These are phyloP conservation scores for Drosophila kepulauana DNA, from an alignment of 1,140 invertebrate species.

Conservation along the genomic window DNA sequence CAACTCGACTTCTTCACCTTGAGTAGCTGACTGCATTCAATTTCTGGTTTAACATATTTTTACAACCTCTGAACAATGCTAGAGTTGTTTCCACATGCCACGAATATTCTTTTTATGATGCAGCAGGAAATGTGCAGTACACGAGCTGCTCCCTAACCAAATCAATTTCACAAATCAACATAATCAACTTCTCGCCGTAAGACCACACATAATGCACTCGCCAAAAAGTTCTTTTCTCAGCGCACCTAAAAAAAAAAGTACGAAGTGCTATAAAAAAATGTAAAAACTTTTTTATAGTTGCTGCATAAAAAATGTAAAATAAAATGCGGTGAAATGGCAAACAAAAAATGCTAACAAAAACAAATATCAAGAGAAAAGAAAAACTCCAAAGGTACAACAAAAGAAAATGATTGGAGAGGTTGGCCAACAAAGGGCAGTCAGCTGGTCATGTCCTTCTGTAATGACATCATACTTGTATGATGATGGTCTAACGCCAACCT, in stretches of 20 bases:
- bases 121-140: conserved; percentile 16
- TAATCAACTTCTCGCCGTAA: conserved; percentile 77
- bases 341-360: background rate
- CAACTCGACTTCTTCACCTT: background rate
- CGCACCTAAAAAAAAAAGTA: conserved; percentile 49
- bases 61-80: conserved; percentile 60
- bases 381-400: conserved; percentile 63
- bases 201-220: conserved; percentile 78
- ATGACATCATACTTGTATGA: conserved; percentile 61
- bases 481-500: conserved; percentile 44
- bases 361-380: conserved; percentile 9
- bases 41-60: conserved; percentile 48
- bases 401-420: conserved; percentile 47
- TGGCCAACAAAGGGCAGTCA: conserved; percentile 52
- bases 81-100: conserved; percentile 50
- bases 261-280: conserved; percentile 73
- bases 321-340: conserved; percentile 67
- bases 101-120: conserved; percentile 58
- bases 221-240: conserved; percentile 68
- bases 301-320: conserved; percentile 78
- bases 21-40: background rate
- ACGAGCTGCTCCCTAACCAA: conserved; percentile 26
- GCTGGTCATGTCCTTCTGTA: conserved; percentile 55
- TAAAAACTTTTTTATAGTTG: conserved; percentile 83
- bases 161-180: conserved; percentile 82